A percentile compares a stretch with the other conserved stretches of the same genome.
Conservation (phyloP, 2,888 invertebrate genomes). For the Mayetiola destructor region DNA sequence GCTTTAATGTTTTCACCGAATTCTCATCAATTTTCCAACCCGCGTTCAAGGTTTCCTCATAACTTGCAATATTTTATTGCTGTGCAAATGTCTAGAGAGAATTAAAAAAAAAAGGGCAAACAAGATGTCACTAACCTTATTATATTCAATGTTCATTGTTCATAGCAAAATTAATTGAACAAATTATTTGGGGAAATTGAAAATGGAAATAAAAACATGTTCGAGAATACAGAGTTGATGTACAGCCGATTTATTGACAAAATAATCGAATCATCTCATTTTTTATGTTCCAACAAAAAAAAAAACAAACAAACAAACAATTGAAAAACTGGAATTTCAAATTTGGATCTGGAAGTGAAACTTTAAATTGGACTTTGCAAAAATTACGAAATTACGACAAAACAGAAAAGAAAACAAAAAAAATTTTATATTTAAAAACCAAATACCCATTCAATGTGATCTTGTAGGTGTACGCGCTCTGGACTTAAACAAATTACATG, state of each 20-base stretch:
- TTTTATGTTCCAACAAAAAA: background rate
- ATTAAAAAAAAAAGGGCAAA: too few species aligned
- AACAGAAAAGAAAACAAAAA: constrained; percentile 1
- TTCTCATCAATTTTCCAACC: too few species aligned
- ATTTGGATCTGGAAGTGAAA: background rate
- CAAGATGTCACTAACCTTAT: too few species aligned
- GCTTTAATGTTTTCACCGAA: too few species aligned
- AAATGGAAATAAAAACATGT: too few species aligned
- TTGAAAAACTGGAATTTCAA: background rate
- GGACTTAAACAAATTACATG: constrained; percentile 94
- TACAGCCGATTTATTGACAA: background rate
- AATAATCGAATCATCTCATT: background rate
- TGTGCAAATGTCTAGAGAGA: too few species aligned
- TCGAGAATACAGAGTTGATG: too few species aligned
- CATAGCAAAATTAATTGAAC: too few species aligned
- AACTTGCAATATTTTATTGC: too few species aligned
- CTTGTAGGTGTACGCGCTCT: constrained; percentile 65
- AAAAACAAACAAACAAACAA: background rate
- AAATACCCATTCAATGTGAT: constrained; percentile 37
- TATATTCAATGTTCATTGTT: too few species aligned
- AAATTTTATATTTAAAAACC: background rate
- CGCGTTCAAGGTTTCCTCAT: too few species aligned
- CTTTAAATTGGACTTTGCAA: background rate
- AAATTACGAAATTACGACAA: background rate
- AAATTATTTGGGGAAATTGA: too few species aligned